These are phyloP conservation scores for Megaustenia siamemsis DNA, from an alignment of 2,888 invertebrate genomes.

Conservation along the genomic window DNA sequence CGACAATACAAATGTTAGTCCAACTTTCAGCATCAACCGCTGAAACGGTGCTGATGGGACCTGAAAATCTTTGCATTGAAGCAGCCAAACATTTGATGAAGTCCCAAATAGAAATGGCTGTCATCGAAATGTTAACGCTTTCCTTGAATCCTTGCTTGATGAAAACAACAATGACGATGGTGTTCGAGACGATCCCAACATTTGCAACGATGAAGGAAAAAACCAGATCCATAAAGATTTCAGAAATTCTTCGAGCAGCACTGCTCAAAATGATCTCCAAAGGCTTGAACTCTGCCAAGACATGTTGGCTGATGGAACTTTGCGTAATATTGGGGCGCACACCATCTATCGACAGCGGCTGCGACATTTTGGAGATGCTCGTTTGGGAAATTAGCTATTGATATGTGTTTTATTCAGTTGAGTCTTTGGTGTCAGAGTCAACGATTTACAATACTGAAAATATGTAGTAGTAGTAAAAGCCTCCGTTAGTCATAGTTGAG, in stretches of 20 bases:
- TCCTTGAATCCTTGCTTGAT: conserved; percentile 48
- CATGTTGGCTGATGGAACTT: not conserved
- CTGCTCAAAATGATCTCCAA: conserved; percentile 32
- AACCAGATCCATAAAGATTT: conserved; percentile 37
- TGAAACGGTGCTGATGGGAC: conserved; percentile 14
- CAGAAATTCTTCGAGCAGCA: conserved; percentile 1
- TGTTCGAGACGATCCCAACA: conserved; percentile 35
- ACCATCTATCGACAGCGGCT: not conserved
- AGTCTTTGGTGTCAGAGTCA: no score
- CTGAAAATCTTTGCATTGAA: conserved; percentile 37
- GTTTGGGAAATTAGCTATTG: no score
- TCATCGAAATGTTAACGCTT: conserved; percentile 50
- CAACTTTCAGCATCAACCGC: conserved; percentile 39
- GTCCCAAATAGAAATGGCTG: conserved; percentile 48
- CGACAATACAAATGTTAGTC: conserved; percentile 37
- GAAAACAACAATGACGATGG: conserved; percentile 37
- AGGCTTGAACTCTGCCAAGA: conserved; percentile 7
- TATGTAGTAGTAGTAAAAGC: no score
- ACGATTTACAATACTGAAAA: no score
- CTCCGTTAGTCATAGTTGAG: no score
- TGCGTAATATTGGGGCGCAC: not conserved
- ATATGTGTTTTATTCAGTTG: no score
- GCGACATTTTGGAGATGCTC: not conserved
- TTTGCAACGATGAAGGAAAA: conserved; percentile 33
- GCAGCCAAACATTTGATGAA: conserved; percentile 41